phyloP scores from a whole-genome alignment of 92 coral and sea anemone species.

The Bergia sp. region DNA sequence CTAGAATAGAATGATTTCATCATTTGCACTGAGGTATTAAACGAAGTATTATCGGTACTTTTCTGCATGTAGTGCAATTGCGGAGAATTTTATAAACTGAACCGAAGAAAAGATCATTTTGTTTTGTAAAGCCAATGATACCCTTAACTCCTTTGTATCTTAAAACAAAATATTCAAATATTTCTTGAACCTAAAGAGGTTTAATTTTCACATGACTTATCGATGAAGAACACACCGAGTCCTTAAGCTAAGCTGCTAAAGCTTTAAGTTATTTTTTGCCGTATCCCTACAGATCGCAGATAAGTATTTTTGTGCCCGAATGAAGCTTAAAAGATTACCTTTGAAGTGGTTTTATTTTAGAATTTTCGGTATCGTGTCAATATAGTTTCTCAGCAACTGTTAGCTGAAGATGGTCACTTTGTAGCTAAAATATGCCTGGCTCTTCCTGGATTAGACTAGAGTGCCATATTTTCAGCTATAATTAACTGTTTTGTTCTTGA shows the following conservation, averaged over 20 bases:
- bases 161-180: constrained; percentile 18
- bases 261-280: background rate
- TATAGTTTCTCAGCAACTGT: background rate
- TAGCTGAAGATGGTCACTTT: constrained; percentile 6
- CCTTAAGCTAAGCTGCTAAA: constrained; percentile 12
- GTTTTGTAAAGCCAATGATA: background rate
- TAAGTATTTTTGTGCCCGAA: background rate
- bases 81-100: background rate
- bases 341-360: constrained; percentile 42
- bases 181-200: constrained; percentile 1
- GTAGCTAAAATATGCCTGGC: background rate
- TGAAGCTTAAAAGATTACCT: constrained; percentile 24
- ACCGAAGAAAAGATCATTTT: background rate
- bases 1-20: background rate
- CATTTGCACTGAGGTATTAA: background rate
- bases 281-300: background rate
- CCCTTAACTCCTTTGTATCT: background rate
- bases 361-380: background rate
- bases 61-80: background rate
- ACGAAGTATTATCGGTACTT: too few species aligned
- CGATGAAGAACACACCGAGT: background rate
- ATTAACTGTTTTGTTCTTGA: background rate
- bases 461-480: background rate
- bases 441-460: constrained; percentile 34
- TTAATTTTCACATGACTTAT: background rate